Evolutionary conservation across 2,113 vertebrate species (phyloP).

Genomic region (Rhea pennata): DNA sequence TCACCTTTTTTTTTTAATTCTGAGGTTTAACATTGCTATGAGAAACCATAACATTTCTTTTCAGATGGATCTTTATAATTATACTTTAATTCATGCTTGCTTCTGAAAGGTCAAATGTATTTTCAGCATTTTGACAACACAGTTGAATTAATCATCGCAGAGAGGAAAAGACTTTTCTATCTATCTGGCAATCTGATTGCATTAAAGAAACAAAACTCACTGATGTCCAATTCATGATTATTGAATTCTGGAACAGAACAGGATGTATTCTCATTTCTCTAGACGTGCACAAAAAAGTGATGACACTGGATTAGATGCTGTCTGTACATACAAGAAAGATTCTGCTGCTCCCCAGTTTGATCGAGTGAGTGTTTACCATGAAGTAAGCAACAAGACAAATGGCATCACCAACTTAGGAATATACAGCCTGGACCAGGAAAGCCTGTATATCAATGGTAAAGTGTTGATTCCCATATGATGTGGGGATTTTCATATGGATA

Average conservation of each 20-base stretch:
- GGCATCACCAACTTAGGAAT: background rate
- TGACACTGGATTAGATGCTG: constrained; percentile 41
- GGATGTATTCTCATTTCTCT: background rate
- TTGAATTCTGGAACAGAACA: background rate
- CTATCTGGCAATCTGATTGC: background rate
- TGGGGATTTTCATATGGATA: background rate
- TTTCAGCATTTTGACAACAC: background rate
- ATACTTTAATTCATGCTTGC: background rate
- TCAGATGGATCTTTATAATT: background rate
- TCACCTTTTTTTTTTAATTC: background rate
- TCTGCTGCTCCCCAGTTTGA: background rate
- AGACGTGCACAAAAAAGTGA: constrained; percentile 28
- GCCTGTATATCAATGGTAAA: constrained; percentile 51
- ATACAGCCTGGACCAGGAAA: constrained; percentile 17
- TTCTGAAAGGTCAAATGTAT: background rate
- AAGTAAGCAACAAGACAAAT: constrained; percentile 8
- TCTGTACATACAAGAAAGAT: constrained; percentile 50
- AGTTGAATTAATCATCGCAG: background rate
- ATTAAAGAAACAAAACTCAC: background rate
- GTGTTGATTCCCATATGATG: background rate
- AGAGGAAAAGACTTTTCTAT: background rate
- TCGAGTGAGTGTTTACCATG: background rate
- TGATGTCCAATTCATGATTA: background rate
- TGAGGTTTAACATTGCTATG: too few species aligned
- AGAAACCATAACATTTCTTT: background rate